Percentiles rank a stretch among this genome's conserved stretches.
Conservation (phyloP, 2,113 vertebrate genomes). For the Podarcis cretensis region DNA sequence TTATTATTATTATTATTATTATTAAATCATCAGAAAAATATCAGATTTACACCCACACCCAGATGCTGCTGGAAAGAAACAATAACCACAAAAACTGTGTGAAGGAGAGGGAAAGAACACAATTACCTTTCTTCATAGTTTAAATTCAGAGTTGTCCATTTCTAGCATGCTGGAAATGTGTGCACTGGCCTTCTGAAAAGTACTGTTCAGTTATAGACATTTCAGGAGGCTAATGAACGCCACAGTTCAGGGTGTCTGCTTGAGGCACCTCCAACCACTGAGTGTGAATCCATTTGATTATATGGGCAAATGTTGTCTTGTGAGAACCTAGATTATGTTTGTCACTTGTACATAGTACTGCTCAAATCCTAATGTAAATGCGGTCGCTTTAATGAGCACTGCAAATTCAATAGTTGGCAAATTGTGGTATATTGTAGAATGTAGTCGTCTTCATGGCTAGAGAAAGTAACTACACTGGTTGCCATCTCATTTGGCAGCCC, state of each 20-base stretch:
- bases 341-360: too few species aligned
- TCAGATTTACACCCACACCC: neutral
- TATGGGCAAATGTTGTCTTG: neutral
- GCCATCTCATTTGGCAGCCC: too few species aligned
- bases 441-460: neutral
- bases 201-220: neutral
- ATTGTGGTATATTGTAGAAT: neutral
- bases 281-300: neutral
- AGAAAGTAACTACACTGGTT: neutral
- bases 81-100: neutral
- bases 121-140: neutral
- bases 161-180: neutral
- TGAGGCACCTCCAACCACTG: neutral
- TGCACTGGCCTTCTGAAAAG: neutral
- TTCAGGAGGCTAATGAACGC: neutral
- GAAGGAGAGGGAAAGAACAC: neutral
- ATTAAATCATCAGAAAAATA: slow-evolving; percentile 9
- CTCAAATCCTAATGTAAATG: too few species aligned
- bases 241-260: neutral
- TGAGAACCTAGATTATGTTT: neutral
- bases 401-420: neutral
- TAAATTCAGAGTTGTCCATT: neutral
- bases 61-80: neutral
- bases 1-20: too few species aligned
- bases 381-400: neutral